Evolutionary conservation across 2,797 vertebrate species (phyloP).

Genomic region (Sandelia bainsii): DNA sequence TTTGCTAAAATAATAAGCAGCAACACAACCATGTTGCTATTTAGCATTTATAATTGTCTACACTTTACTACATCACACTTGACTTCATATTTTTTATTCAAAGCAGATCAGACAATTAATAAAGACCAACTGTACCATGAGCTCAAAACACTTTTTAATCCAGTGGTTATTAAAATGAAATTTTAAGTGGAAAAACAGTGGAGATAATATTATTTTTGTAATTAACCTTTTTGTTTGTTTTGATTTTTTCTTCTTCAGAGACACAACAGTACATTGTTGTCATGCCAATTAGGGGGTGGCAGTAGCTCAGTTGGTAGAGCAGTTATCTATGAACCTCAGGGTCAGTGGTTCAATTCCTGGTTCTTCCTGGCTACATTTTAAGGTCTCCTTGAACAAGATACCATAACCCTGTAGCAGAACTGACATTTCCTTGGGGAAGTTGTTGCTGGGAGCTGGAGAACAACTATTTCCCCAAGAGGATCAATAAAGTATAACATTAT

Average conservation of each 20-base stretch:
- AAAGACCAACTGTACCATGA: not conserved
- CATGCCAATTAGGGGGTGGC: not conserved
- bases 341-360: no score
- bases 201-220: not conserved
- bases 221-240: not conserved
- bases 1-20: conserved; percentile 3
- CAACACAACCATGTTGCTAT: not conserved
- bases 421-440: no score
- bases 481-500: no score
- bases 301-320: no score
- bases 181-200: not conserved
- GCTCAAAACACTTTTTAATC: not conserved
- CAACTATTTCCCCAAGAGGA: no score
- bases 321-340: no score
- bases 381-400: no score
- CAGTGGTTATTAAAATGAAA: conserved; percentile 5
- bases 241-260: not conserved
- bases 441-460: no score
- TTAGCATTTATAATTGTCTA: not conserved
- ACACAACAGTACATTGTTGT: not conserved
- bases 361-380: no score
- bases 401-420: no score
- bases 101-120: not conserved
- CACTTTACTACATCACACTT: not conserved
- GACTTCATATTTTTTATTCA: not conserved